Evolutionary conservation across 64 coral and sea anemone genomes (phyloP).

Genomic region (Cladopsammia gracilis): DNA sequence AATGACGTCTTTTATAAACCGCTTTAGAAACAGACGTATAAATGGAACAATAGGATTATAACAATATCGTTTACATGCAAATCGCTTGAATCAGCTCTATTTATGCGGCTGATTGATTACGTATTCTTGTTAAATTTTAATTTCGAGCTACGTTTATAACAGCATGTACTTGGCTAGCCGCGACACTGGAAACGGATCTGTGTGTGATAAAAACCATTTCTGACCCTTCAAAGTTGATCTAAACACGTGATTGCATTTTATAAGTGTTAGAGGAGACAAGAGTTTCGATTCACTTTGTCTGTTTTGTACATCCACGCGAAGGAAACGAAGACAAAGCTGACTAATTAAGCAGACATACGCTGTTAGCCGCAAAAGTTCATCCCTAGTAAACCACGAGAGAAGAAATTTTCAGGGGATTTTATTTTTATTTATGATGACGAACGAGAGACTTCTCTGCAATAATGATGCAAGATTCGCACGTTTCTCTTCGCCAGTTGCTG

Average conservation of each 20-base stretch:
- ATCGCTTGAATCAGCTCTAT: background rate
- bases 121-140: constrained; percentile 15
- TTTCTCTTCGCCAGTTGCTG: background rate
- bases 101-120: constrained; percentile 20
- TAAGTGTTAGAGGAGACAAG: background rate
- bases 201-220: background rate
- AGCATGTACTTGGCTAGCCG: background rate
- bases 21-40: constrained; percentile 20
- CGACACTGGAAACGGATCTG: background rate
- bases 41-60: background rate
- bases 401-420: background rate
- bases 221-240: background rate
- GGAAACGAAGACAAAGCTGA: background rate
- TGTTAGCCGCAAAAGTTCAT: background rate
- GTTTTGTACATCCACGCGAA: background rate
- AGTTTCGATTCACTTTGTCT: background rate
- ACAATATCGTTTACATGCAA: constrained; percentile 42
- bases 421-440: background rate
- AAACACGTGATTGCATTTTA: constrained; percentile 18
- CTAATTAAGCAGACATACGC: background rate
- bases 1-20: constrained; percentile 33
- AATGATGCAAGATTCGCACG: background rate
- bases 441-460: background rate
- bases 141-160: constrained; percentile 23
- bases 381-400: background rate